A percentile compares a stretch with the other conserved stretches of the same genome.
Conservation (phyloP, 30 jellyfish, hydroid and myxozoan species). For the Cassiopea xamachana region DNA sequence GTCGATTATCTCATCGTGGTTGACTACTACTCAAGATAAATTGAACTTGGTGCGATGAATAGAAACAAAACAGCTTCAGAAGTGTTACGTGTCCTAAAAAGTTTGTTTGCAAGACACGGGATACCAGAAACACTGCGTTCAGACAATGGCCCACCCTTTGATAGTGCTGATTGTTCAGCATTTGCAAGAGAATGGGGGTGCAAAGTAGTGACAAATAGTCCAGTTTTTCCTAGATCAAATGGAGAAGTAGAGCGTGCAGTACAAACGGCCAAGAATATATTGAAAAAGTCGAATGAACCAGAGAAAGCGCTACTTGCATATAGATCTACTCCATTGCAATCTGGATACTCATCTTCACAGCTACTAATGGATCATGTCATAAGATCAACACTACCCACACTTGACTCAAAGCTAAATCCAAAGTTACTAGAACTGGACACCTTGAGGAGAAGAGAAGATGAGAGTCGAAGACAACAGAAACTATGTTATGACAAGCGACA, state of each 20-base stretch:
- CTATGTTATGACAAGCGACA: conserved; percentile 49
- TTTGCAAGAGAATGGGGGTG: conserved; percentile 57
- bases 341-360: conserved; percentile 50
- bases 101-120: conserved; percentile 54
- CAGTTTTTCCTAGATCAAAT: conserved; percentile 54
- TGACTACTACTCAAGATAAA: conserved; percentile 36
- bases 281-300: conserved; percentile 51
- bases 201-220: conserved; percentile 48
- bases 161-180: conserved; percentile 23
- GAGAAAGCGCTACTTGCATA: conserved; percentile 66
- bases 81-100: conserved; percentile 20
- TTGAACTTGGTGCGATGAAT: conserved; percentile 57
- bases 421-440: conserved; percentile 30
- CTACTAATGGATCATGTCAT: conserved; percentile 51
- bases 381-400: conserved; percentile 26
- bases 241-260: conserved; percentile 78
- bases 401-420: not conserved
- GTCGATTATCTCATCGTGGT: conserved; percentile 31
- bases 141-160: conserved; percentile 66
- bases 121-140: conserved; percentile 62
- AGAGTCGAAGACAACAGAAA: conserved; percentile 38
- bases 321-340: conserved; percentile 58
- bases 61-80: conserved; percentile 23
- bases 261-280: conserved; percentile 38
- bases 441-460: conserved; percentile 20